Evolutionary conservation across 2,113 vertebrate genomes (phyloP), one percentile per base, ranked within the genome.

Genomic region (Mobula birostris): DNA sequence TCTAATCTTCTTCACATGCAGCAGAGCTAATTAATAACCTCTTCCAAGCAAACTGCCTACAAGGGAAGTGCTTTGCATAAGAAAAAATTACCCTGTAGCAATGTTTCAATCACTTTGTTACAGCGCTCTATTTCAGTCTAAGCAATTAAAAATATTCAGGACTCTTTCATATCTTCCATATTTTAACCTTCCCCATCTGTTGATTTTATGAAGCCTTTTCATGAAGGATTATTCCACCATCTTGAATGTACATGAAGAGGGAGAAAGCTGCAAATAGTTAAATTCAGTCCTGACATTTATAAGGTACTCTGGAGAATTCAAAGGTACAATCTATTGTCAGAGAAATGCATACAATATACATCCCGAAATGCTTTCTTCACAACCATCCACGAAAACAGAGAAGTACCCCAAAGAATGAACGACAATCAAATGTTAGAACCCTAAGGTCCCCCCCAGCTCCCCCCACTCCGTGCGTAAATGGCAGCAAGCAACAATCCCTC

Each of bases 91-190:
- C 66, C 32, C 88, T 24, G 32, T 40, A 70, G n/a, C 88, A 92
- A 92, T 92, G 63, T 92, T 92, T 68, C 61, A n/a, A 66, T 88
- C 15, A 82, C 40, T 40, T 85, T 12, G 58, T 14, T 87, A 29
- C 56, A 27, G 24, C 29, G 21, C 56, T n/a, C 24, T 40, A 40
- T 40, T 70, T 70, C 66, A 92, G 32, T 24, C 32, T 70, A 17
- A 70, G n/a, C 32, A 70, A 92, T 88, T 70, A 36, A 70, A 92
- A 70, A 92, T 92, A 70, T 92, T 29, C 29, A 80, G 78, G 61
- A 17, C 21, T 63, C 61, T 63, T 92, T 68, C 88, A 70, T 68
- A 70, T 36, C 66, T 66, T 15, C 19, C 15, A 68, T 32, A n/a
- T 68, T 14, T 68, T 68, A 15, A 27, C 15, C 63, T 70, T 88